Conservation (phyloP, 2,113 vertebrate genomes). For the Prietella phreatophila region DNA sequence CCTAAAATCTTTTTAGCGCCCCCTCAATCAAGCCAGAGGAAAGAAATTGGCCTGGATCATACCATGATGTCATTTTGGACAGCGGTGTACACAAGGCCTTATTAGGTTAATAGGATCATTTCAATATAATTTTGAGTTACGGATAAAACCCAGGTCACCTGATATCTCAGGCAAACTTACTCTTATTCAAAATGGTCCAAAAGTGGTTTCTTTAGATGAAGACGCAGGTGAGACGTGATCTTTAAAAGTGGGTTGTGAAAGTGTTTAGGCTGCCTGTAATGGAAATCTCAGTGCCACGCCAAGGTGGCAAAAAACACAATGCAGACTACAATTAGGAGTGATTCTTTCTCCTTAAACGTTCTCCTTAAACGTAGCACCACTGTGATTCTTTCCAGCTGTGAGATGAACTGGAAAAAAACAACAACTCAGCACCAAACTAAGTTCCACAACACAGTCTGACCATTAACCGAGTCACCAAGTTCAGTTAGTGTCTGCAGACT, state of each 20-base stretch:
- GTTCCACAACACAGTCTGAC: conserved; percentile 17
- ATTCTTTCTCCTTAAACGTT: neutral
- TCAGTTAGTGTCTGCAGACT: conserved; percentile 26
- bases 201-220: conserved; percentile 11
- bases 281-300: neutral
- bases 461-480: conserved; percentile 4
- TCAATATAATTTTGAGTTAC: conserved; percentile 30
- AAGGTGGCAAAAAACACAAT: conserved; percentile 7
- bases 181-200: neutral
- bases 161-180: conserved; percentile 19
- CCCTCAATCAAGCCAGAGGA: conserved; percentile 47
- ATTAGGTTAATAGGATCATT: conserved; percentile 27
- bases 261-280: neutral
- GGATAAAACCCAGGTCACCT: conserved; percentile 35
- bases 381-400: conserved; percentile 29
- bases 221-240: neutral
- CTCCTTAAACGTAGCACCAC: conserved; percentile 13
- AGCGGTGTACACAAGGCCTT: neutral
- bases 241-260: conserved; percentile 1
- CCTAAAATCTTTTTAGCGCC: conserved; percentile 22
- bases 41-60: conserved; percentile 26
- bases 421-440: conserved; percentile 8
- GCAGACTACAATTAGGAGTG: conserved; percentile 26
- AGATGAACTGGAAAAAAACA: neutral
- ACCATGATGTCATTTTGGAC: conserved; percentile 39